Evolutionary conservation across 2,113 vertebrate genomes (phyloP).

Genomic region (Paracanthobrama guichenoti): DNA sequence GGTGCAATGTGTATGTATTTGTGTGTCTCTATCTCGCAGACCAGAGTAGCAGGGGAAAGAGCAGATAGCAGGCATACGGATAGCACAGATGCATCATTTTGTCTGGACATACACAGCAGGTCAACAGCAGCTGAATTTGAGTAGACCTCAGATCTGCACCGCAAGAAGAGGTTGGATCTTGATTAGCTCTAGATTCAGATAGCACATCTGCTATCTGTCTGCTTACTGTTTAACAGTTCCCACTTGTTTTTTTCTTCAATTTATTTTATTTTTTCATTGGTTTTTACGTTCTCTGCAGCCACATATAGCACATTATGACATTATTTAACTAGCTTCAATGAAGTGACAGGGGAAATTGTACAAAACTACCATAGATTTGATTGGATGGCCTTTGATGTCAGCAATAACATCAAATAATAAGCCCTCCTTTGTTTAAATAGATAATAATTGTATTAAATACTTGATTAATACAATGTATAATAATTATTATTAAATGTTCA

Average conservation of each 20-base stretch:
- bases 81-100: not conserved
- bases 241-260: not conserved
- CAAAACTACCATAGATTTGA: not conserved
- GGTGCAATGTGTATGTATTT: not conserved
- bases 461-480: not conserved
- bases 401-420: not conserved
- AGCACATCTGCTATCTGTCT: not conserved
- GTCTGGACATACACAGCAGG: slow-evolving; percentile 23
- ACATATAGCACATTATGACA: not conserved
- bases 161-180: not conserved
- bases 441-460: not conserved
- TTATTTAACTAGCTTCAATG: not conserved
- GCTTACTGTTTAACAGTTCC: not conserved
- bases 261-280: not conserved
- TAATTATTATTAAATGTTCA: not conserved
- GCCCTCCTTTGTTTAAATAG: not conserved
- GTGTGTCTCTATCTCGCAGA: slow-evolving; percentile 28
- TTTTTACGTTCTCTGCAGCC: not conserved
- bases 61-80: slow-evolving; percentile 1
- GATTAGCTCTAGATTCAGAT: not conserved
- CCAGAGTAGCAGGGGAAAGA: slow-evolving; percentile 32
- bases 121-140: slow-evolving; percentile 36
- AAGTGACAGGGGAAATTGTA: not conserved
- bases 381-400: not conserved
- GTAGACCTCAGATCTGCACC: not conserved